Base-by-base conservation (phyloP, 1,140 invertebrate genomes). In the Metopolophium dirhodum region DNA sequence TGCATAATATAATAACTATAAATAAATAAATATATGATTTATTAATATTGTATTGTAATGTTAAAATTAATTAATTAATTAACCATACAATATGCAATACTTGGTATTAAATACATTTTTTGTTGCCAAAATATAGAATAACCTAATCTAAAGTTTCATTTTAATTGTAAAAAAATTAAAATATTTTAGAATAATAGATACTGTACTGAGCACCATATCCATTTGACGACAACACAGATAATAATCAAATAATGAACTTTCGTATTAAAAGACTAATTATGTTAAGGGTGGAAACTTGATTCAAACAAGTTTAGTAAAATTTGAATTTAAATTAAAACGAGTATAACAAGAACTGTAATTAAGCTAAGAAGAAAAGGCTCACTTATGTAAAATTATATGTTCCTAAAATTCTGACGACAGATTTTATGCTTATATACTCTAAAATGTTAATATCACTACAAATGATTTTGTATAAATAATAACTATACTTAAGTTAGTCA, bases 221-320 rank as follows among this genome's bases (percentile, higher is more conserved):
- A 45, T 85, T 85, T 30, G 83, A 14, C 4, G 77, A 35, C 77
- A 82, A 37, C 49, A 20, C n/a, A 35, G 22, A 85, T 45, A 85
- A 45, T 85, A 83, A 83, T 37, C 20, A 85, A 45, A 85, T 85
- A 45, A 85, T 41, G 11, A 8, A 85, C 20, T 49, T 30, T 18
- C 1, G 7, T 49, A 22, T 87, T 47, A 86, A 88, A 87, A 41
- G n/a, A 49, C n/a, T 51, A 88, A 86, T 30, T 47, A 86, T 47
- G 41, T 45, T 47, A 30, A 86, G 7, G 11, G 47, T 18, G 26
- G 1, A 11, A 86, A 86, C 85, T 83, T 23, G 77, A 86, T 41
- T 87, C 35, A 87, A 87, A n/a, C 6, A n/a, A 87, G 86, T 87
- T 87, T 22, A 49, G 47, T 87, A 87, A 30, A 30, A 87, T 87